These are phyloP conservation scores for Agonum fuliginosum DNA, from an alignment of 2,888 invertebrate genomes.

Conservation along the genomic window DNA sequence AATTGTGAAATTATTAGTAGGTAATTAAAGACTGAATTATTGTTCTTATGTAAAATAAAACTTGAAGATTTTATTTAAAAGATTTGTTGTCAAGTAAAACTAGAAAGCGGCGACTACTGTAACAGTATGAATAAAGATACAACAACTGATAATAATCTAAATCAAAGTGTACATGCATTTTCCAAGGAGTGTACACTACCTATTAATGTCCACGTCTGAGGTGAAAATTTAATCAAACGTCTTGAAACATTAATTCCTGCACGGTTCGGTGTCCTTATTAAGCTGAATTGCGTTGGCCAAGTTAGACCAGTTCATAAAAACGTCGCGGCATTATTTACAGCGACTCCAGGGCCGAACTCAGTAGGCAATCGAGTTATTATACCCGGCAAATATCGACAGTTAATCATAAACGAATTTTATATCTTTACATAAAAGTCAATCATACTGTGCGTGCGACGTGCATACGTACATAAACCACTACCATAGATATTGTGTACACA, in stretches of 20 bases:
- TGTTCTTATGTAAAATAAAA: no score
- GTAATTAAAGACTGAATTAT: no score
- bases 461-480: background rate
- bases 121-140: no score
- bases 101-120: no score
- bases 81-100: no score
- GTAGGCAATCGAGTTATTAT: slow-evolving; percentile 41
- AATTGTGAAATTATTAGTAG: no score
- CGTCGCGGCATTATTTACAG: slow-evolving; percentile 47
- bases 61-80: no score
- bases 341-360: slow-evolving; percentile 51
- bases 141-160: no score
- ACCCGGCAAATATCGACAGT: slow-evolving; percentile 47
- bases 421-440: slow-evolving; percentile 52
- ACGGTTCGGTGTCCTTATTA: slow-evolving; percentile 57
- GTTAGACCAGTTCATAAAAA: slow-evolving; percentile 51
- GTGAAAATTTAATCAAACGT: slow-evolving; percentile 49
- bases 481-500: slow-evolving; percentile 45
- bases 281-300: slow-evolving; percentile 36
- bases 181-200: no score
- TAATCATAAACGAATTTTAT: slow-evolving; percentile 55
- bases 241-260: slow-evolving; percentile 37
- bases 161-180: no score
- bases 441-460: slow-evolving; percentile 1
- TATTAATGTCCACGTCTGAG: slow-evolving; percentile 33